Evolutionary conservation across 2,888 invertebrate species (phyloP).

Genomic region (Rotaria sp.): DNA sequence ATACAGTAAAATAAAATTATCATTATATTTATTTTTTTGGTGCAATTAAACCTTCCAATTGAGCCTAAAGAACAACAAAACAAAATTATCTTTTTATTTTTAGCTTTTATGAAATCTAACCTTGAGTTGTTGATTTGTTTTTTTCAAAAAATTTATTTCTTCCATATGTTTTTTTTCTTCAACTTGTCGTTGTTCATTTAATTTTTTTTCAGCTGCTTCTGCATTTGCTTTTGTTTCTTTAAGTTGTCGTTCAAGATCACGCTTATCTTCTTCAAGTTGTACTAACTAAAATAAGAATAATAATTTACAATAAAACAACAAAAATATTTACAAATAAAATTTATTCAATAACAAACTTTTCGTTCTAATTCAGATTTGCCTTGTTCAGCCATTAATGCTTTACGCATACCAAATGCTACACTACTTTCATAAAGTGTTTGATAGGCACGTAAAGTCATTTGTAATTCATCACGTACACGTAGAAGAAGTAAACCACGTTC

Average conservation of each 20-base stretch:
- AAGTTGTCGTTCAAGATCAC: slow-evolving; percentile 71
- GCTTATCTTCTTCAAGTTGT: slow-evolving; percentile 64
- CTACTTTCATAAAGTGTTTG: slow-evolving; percentile 93
- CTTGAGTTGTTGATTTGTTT: slow-evolving; percentile 86
- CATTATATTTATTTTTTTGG: slow-evolving; percentile 69
- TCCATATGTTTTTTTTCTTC: slow-evolving; percentile 86
- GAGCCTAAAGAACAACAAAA: slow-evolving; percentile 63
- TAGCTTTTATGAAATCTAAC: slow-evolving; percentile 55
- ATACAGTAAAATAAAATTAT: background rate
- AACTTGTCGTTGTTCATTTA: slow-evolving; percentile 70
- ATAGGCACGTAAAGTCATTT: slow-evolving; percentile 91
- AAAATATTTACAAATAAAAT: background rate
- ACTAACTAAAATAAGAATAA: slow-evolving; percentile 42
- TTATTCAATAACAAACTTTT: slow-evolving; percentile 45
- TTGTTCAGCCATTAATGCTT: slow-evolving; percentile 86
- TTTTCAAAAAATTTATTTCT: slow-evolving; percentile 80
- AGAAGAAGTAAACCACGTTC: slow-evolving; percentile 86
- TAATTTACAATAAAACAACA: background rate
- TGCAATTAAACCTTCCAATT: slow-evolving; percentile 85
- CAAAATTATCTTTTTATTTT: background rate
- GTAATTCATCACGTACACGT: slow-evolving; percentile 84
- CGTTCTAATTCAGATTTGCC: slow-evolving; percentile 63
- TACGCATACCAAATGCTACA: slow-evolving; percentile 91
- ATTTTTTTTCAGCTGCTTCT: slow-evolving; percentile 56
- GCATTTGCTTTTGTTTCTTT: slow-evolving; percentile 56